Evolutionary conservation across 2,888 invertebrate species (phyloP), one percentile per base, ranked within the genome.

Genomic region (Lithophane leautieri): DNA sequence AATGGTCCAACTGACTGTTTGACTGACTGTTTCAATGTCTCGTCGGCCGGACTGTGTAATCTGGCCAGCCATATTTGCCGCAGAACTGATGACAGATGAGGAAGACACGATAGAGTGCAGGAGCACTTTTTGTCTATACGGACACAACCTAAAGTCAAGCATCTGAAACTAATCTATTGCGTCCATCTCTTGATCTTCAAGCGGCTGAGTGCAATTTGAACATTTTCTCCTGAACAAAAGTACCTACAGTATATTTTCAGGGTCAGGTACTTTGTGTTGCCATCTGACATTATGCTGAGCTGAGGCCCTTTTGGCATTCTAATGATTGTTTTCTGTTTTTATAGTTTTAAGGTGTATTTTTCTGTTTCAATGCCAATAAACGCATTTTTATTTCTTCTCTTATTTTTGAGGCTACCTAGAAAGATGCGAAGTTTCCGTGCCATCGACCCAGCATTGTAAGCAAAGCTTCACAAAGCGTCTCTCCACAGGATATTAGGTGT

Each of bases 401-500:
- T n/a, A n/a, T n/a, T 22, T 22, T 19, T 22, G 9, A 9, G 16
- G 1, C 19, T 65, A 9, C 22, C 6, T 52, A 34, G 22, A 66
- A 72, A 42, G 52, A 28, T 69, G 54, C 19, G 42, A 52, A 66
- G 50, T 70, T 77, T 65, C 47, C 63, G 16, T 60, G 19, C 47
- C 28, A 73, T 60, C 65, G 28, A 58, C 44, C 60, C 40, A 50
- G 60, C 25, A 70, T 77, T 69, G 61, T 75, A 34, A 58, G 71
- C 60, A 61, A 70, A 69, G 19, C 62, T 34, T 62, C 47, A 56
- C 67, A 73, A 68, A 71, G 62, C 65, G 70, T 70, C 75, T 77
- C 77, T 73, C 34, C 58, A 77, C 86, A 87, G 90, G 87, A 88
- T 89, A 89, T 89, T 84, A 87, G 67, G 76, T 83, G 85, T 82